Evolutionary conservation across 2,888 invertebrate genomes (phyloP), one percentile per base, ranked within the genome.

Genomic region (Lysandra bellargus): DNA sequence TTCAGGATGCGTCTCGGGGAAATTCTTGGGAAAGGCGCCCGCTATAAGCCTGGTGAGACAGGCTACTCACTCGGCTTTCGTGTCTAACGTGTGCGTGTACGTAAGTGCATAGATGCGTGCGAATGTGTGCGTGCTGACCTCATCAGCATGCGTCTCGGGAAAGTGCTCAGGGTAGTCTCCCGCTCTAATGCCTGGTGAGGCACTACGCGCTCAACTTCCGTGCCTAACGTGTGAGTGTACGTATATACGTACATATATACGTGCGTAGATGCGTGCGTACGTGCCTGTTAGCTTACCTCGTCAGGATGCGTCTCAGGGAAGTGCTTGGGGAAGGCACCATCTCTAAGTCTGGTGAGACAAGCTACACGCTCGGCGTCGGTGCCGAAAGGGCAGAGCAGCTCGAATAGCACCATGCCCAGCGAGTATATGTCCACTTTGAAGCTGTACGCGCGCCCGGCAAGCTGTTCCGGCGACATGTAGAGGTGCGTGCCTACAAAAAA

Each of bases 401-500:
- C 99, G 89, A 99, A 98, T 83, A 99, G 96, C 81, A 99, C 98
- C 80, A 99, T 95, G 0, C 99, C 99, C 82, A 99, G 94, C 0
- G 99, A 98, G 93, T 97, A 99, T 81, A 99, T 99, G 90, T 99
- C 99, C 79, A 99, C 99, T 91, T 99, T 99, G 91, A 97, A 97
- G 87, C 97, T 97, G 89, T 98, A 98, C 1, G 96, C 95, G 61
- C 95, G 95, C 0, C 97, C 97, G 14, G 95, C 92, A 49, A 97
- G 92, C 93, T 99, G 99, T 88, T 99, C 99, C 1, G 99, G 99
- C 64, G 99, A 99, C 99, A 99, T 99, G 91, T 99, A 99, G 1
- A 99, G 95, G 82, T 97, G 97, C 0, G 99, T 99, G 40, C 99
- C 98, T 95, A 85, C 0, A 57, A 57, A 4, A 57, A 57, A 1